Percentiles rank a stretch among this genome's conserved stretches.
phyloP scores from a whole-genome alignment of 2,888 invertebrate species.

The Teleiodes luculella region DNA sequence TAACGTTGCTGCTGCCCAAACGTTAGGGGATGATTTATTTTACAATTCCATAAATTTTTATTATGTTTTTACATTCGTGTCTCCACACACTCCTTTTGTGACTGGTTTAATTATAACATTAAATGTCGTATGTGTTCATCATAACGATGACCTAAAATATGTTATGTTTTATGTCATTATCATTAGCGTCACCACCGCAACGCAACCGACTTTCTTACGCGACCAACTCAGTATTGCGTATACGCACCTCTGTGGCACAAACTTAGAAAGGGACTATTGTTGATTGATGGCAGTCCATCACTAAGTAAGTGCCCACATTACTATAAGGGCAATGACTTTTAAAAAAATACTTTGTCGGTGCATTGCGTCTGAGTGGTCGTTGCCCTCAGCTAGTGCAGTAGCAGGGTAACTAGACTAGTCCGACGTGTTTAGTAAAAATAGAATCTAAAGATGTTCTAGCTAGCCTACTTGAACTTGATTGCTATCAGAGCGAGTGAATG shows the following conservation, averaged over 20 bases:
- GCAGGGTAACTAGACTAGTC: slow-evolving; percentile 24
- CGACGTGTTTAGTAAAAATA: slow-evolving; percentile 26
- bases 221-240: slow-evolving; percentile 6
- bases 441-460: slow-evolving; percentile 3
- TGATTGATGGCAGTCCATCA: slow-evolving; percentile 32
- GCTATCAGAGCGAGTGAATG: not conserved
- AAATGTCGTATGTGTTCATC: not conserved
- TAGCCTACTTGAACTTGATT: not conserved
- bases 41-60: no score
- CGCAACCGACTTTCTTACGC: not conserved
- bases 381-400: slow-evolving; percentile 32
- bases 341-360: slow-evolving; percentile 56
- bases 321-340: slow-evolving; percentile 60
- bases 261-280: slow-evolving; percentile 24
- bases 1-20: not conserved
- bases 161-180: not conserved
- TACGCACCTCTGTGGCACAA: slow-evolving; percentile 12
- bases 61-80: no score
- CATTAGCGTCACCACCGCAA: not conserved
- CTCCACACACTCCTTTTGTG: not conserved
- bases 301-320: slow-evolving; percentile 24
- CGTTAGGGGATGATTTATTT: not conserved
- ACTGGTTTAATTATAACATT: no score
- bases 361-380: slow-evolving; percentile 61
- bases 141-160: not conserved